phyloP scores from a whole-genome alignment of 1,140 invertebrate species.

The Plodia interpunctella region DNA sequence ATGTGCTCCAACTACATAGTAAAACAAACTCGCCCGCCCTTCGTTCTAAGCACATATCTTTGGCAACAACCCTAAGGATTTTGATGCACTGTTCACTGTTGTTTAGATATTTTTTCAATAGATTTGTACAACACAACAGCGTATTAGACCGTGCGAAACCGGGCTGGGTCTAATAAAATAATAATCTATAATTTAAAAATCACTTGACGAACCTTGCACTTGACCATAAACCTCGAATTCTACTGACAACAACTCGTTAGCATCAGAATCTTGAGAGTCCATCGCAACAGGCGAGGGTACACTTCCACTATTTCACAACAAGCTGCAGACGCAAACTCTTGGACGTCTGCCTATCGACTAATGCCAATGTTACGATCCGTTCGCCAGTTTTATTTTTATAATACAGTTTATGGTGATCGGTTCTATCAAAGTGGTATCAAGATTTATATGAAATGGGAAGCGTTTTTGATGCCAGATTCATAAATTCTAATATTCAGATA shows the following conservation, averaged over 20 bases:
- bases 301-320: conserved; percentile 15
- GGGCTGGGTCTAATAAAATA: too few species aligned
- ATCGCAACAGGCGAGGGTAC: conserved; percentile 58
- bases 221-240: conserved; percentile 93
- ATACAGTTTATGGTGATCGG: neutral
- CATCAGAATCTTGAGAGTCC: conserved; percentile 67
- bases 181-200: too few species aligned
- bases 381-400: conserved; percentile 18
- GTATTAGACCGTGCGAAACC: too few species aligned
- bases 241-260: conserved; percentile 82
- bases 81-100: too few species aligned
- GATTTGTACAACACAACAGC: too few species aligned
- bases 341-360: conserved; percentile 16
- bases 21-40: too few species aligned
- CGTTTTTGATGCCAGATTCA: neutral
- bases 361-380: conserved; percentile 31
- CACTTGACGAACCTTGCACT: conserved; percentile 86
- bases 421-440: neutral
- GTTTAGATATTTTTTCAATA: too few species aligned
- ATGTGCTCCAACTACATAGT: too few species aligned
- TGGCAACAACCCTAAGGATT: too few species aligned
- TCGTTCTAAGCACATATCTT: too few species aligned
- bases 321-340: conserved; percentile 13
- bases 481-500: neutral
- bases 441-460: neutral